Evolutionary conservation across 2,113 vertebrate genomes (phyloP).

Genomic region (Larimichthys polyactis): DNA sequence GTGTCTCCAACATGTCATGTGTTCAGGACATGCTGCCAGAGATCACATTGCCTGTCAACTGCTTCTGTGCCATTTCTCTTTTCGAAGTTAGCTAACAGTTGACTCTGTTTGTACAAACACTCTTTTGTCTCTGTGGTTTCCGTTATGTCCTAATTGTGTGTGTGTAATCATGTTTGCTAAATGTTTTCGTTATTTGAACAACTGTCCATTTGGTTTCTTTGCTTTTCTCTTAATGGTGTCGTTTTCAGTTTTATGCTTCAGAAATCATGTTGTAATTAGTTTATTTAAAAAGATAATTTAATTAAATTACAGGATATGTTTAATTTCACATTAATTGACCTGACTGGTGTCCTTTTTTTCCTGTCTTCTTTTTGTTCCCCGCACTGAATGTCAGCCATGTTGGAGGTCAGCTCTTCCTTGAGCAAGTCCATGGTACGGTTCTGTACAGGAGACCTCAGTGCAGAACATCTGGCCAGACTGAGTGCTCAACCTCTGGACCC

Average conservation of each 20-base stretch:
- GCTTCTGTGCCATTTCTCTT: neutral
- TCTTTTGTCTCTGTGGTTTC: conserved; percentile 8
- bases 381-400: conserved; percentile 80
- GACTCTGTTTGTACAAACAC: conserved; percentile 2
- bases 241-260: neutral
- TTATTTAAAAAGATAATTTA: neutral
- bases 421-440: conserved; percentile 87
- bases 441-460: conserved; percentile 84
- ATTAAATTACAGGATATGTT: neutral
- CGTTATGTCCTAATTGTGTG: neutral
- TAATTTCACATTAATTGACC: neutral
- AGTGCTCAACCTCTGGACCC: conserved; percentile 85
- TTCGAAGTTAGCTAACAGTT: neutral
- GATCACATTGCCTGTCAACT: neutral
- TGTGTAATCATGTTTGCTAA: neutral
- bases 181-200: neutral
- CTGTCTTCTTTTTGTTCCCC: conserved; percentile 18
- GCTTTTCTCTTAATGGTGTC: neutral
- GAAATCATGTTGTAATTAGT: neutral
- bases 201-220: neutral
- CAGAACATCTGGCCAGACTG: conserved; percentile 71
- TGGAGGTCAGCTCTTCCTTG: conserved; percentile 85
- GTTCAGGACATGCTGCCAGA: neutral
- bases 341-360: conserved; percentile 9
- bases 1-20: neutral